These are phyloP conservation scores for Mimas tiliae DNA, from an alignment of 2,888 invertebrate genomes.

Conservation along the genomic window DNA sequence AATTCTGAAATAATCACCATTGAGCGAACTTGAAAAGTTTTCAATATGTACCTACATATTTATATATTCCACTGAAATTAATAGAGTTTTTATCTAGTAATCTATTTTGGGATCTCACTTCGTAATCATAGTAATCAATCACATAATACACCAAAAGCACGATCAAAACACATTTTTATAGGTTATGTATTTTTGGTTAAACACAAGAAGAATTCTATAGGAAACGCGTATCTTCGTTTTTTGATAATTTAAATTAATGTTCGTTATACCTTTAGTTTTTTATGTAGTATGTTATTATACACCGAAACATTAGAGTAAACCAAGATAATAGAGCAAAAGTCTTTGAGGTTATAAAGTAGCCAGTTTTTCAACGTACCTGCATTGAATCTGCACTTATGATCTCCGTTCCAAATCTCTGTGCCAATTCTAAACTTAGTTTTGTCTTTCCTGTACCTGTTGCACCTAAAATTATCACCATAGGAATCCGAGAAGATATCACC, in stretches of 20 bases:
- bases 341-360: slow-evolving; percentile 62
- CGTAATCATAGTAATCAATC: too few species aligned
- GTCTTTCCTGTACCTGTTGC: slow-evolving; percentile 99
- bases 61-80: too few species aligned
- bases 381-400: slow-evolving; percentile 99
- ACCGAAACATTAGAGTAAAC: not conserved
- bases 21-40: too few species aligned
- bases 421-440: slow-evolving; percentile 96
- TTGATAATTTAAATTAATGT: not conserved
- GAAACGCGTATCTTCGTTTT: not conserved
- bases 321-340: not conserved
- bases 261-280: too few species aligned
- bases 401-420: slow-evolving; percentile 93
- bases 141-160: not conserved
- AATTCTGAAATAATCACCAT: too few species aligned
- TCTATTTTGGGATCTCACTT: too few species aligned
- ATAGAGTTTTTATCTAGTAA: too few species aligned
- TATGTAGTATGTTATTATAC: not conserved
- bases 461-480: slow-evolving; percentile 95
- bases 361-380: slow-evolving; percentile 88
- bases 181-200: not conserved
- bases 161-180: slow-evolving; percentile 20
- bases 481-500: slow-evolving; percentile 76
- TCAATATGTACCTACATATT: too few species aligned
- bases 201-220: not conserved